These are phyloP conservation scores for Meganola albula DNA, from an alignment of 2,888 invertebrate genomes.

Conservation along the genomic window DNA sequence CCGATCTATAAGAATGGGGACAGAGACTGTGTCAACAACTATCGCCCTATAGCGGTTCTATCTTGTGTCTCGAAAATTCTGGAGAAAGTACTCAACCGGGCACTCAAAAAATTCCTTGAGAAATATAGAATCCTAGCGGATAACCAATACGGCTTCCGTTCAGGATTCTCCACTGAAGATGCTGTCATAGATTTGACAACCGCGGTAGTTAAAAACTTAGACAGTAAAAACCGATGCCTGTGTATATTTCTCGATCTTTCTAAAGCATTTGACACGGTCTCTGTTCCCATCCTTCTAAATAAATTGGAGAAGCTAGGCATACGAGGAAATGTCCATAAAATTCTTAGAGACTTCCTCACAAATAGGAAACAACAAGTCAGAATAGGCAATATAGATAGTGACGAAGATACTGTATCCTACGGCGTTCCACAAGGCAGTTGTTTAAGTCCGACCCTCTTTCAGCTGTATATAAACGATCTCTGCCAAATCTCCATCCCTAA, in stretches of 20 bases:
- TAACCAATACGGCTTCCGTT: neutral
- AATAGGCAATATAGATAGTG: neutral
- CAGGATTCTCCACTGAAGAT: neutral
- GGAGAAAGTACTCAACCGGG: neutral
- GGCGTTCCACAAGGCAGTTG: neutral
- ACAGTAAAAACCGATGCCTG: neutral
- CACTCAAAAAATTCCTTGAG: neutral
- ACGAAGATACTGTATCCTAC: neutral
- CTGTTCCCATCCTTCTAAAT: neutral
- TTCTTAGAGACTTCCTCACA: neutral
- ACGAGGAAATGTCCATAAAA: neutral
- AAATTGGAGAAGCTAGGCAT: neutral
- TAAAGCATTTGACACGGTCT: neutral
- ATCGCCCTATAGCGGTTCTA: too few species aligned
- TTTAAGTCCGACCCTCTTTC: neutral
- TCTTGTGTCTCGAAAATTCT: neutral
- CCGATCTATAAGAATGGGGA: neutral
- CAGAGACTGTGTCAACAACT: neutral
- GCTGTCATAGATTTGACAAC: neutral
- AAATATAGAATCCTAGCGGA: neutral
- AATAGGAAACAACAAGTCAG: slow-evolving; percentile 1
- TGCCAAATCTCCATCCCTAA: neutral
- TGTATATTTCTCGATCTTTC: neutral
- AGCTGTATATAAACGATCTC: too few species aligned
- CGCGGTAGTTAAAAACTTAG: neutral